Base-by-base conservation (phyloP, 2,113 vertebrate species). In the Antigone vipio region DNA sequence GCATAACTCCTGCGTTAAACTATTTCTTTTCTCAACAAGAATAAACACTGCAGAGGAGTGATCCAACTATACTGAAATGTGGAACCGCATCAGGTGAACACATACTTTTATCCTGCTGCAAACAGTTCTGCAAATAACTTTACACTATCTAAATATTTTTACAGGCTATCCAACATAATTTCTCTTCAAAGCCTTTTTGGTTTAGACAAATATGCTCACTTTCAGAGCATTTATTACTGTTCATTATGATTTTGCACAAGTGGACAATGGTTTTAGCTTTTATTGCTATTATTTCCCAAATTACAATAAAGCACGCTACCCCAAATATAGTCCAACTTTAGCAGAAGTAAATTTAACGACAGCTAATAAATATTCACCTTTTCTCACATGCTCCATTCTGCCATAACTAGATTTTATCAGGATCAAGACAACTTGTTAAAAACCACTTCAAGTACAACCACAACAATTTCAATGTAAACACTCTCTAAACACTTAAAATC, bases 61-160 rank as follows among this genome's bases (percentile, higher is more conserved):
- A 79, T 66, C 29, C 59, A 84, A 44, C 80, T n/a, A 29, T 3
- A 80, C 47, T 63, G 68, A 77, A 80, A 77, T 77, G 78, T 89
- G 40, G 73, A 95, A 86, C 38, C 2, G 8, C 60, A 96, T 89
- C 86, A 95, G 83, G 52, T 87, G 89, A 92, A 74, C 45, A 62
- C 38, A 16, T 74, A 55, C 44, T 83, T 94, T 92, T 74, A 74
- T 62, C 40, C 56, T 75, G 56, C 21, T 81, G 53, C 69, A 89
- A 95, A 91, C 80, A 78, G 62, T 68, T 89, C 87, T 72, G 69
- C 66, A 89, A 87, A 64, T 63, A 94, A 79, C 62, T 63, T 78
- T 10, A 92, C 23, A 90, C 49, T 67, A 32, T 66, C 71, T 72
- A 93, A 95, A 83, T 80, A 92, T 94, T 94, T 95, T 92, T 90